phyloP scores from a whole-genome alignment of 92 coral and sea anemone genomes.

The Pocillopora meandrina region DNA sequence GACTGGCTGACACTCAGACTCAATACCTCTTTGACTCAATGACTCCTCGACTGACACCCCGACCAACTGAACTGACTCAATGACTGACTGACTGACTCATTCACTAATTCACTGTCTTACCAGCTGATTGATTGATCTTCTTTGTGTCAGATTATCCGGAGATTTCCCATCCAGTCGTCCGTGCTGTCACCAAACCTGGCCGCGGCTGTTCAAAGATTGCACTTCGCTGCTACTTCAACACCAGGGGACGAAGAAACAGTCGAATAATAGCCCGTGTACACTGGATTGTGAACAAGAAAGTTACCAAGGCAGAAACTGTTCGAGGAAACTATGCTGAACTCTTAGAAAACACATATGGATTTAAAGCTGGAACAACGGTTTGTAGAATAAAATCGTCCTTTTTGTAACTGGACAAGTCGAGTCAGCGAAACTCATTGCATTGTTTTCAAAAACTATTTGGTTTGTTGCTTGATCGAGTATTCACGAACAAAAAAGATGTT shows the following conservation, averaged over 20 bases:
- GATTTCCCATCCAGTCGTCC: slow-evolving; percentile 64
- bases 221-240: slow-evolving; percentile 73
- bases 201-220: slow-evolving; percentile 67
- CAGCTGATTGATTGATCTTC: not conserved
- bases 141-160: slow-evolving; percentile 67
- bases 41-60: not conserved
- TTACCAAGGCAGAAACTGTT: slow-evolving; percentile 50
- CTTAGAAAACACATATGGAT: slow-evolving; percentile 70
- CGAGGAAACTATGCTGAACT: slow-evolving; percentile 61
- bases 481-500: too few relatives aligned
- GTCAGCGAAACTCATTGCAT: too few relatives aligned
- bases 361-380: slow-evolving; percentile 90
- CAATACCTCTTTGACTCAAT: not conserved
- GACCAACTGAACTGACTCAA: not conserved
- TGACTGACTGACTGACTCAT: not conserved
- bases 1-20: not conserved
- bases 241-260: slow-evolving; percentile 53
- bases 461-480: too few relatives aligned
- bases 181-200: slow-evolving; percentile 51
- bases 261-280: slow-evolving; percentile 57
- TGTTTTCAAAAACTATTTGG: too few relatives aligned
- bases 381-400: not conserved
- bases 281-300: slow-evolving; percentile 65
- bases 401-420: too few relatives aligned
- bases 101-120: not conserved